Base-by-base conservation (phyloP, 2,113 vertebrate genomes). In the Toxotes jaculatrix region DNA sequence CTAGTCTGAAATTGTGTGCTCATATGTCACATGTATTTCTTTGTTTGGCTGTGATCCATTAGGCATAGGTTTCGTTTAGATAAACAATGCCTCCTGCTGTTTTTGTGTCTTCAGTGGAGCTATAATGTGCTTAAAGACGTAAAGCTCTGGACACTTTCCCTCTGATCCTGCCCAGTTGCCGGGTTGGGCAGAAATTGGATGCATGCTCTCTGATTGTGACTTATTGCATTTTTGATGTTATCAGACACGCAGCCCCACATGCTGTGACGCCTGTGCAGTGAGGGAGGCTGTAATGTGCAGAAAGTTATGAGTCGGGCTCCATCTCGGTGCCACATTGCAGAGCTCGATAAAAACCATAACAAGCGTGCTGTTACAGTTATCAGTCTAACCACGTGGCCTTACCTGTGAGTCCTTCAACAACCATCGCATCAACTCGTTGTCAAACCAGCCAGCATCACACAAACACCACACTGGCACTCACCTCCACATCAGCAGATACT, bases 321-420 rank as follows among this genome's bases (percentile, higher is more conserved):
- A 40, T 40, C 42, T 23, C 40, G 2, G 61, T 70, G 72, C 49
- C 49, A 56, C 57, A 3, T 79, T 40, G 63, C 80, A 12, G 51
- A 21, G 38, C 64, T n/a, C 0, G 65, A 57, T 55, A 10, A 45
- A 55, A 14, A 13, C 61, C 59, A 21, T 13, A 70, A 57, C 32
- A 11, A 8, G 53, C 40, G 43, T 31, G 80, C 45, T 4, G 72
- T 17, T 55, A 13, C 17, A 38, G 53, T 49, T 72, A 56, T 79
- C 74, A 36, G 47, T 56, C 27, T 1, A 43, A 66, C 80, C 91
- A 92, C 89, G 91, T 91, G 91, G 60, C 49, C 61, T 73, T 17
- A 80, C 78, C 84, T 76, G 87, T 2, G 49, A 74, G 36, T 67
- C 77, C 40, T 57, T 64, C 43, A 57, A 42, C 38, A 56, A 21